Conservation (phyloP, 2,888 invertebrate species). For the Coenonympha arcania region DNA sequence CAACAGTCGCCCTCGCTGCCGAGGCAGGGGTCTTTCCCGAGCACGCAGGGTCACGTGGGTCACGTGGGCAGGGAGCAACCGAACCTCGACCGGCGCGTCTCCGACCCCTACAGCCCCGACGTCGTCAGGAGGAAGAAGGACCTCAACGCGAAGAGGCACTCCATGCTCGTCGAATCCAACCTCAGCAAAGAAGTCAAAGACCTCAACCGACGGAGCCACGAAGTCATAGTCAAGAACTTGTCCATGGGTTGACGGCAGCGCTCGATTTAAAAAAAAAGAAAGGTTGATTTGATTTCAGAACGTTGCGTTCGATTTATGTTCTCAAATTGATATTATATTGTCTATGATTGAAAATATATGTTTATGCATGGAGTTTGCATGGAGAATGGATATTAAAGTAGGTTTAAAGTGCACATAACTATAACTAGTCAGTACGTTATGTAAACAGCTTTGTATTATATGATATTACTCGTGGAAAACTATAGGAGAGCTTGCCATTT, state of each 20-base stretch:
- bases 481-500: conserved; percentile 22
- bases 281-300: conserved; percentile 25
- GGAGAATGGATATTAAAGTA: conserved; percentile 16
- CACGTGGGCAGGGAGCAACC: conserved; percentile 36
- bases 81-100: conserved; percentile 52
- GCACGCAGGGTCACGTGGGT: conserved; percentile 33
- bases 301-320: conserved; percentile 17
- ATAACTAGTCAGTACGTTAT: conserved; percentile 53
- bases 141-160: conserved; percentile 57
- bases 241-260: conserved; percentile 61
- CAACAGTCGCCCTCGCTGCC: conserved; percentile 43
- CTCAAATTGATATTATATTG: conserved; percentile 10
- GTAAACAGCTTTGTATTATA: conserved; percentile 23
- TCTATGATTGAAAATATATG: conserved; percentile 16
- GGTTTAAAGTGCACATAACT: conserved; percentile 47
- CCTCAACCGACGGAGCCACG: conserved; percentile 59
- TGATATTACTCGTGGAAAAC: conserved; percentile 18
- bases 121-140: conserved; percentile 61
- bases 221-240: conserved; percentile 58
- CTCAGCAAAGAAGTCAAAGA: conserved; percentile 56
- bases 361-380: conserved; percentile 11
- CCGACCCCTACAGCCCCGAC: conserved; percentile 62
- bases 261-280: conserved; percentile 25
- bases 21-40: conserved; percentile 50
- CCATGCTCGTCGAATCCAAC: conserved; percentile 63